Evolutionary conservation across 1,140 invertebrate genomes (phyloP), one percentile per base, ranked within the genome.

Genomic region (Hestina assimilis): DNA sequence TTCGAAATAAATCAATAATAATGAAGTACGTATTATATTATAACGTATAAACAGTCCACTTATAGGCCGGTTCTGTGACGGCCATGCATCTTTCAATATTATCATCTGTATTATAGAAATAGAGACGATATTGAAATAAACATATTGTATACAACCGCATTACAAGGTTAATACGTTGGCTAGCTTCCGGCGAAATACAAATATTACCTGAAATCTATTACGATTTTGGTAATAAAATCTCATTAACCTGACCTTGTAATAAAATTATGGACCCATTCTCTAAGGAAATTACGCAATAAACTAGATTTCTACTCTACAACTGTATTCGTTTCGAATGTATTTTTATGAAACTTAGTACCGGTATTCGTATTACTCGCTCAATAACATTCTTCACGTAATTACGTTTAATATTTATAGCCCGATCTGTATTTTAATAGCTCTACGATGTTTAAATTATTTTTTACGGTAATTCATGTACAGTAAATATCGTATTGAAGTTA

Each of bases 221-320:
- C 24, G 21, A 4, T 24, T 19, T 21, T 28, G 5, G 12, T 35
- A 38, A 38, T 38, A 38, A 20, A 38, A 38, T 17, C 15, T 14
- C n/a, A 38, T n/a, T n/a, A n/a, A 17, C n/a, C 23, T 52, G 26
- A 52, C 50, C 50, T 52, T 52, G 50, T 52, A 42, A 42, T 33
- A 12, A 1, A 29, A n/a, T 42, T 52, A 29, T 14, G 24, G 29
- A 46, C 1, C 24, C 38, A 20, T 31, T 52, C 50, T 52, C 17
- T 14, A 31, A 35, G 50, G 51, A 54, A 35, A 35, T 54, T 54
- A 45, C 51, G 29, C 51, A 54, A 54, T 33, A 12, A 4, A 15
- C 28, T 21, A 45, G 35, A 54, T 11, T 33, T n/a, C n/a, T n/a
- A n/a, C 17, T 15, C 19, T 28, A 15, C 28, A 21, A 31, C 0